phyloP scores from a whole-genome alignment of 1,140 invertebrate species.

The Cotesia chilonis region DNA sequence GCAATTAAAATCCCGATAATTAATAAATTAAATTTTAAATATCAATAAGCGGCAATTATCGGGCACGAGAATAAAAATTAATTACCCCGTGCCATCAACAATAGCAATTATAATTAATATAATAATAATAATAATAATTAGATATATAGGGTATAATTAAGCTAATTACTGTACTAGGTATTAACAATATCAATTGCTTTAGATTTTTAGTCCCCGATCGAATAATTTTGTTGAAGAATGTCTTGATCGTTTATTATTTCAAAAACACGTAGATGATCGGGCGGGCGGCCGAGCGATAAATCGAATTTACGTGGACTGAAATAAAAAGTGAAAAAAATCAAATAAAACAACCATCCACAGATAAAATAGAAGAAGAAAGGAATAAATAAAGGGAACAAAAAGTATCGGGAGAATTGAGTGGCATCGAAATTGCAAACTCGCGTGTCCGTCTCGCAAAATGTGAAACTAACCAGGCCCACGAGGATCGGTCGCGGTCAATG shows the following conservation, averaged over 20 bases:
- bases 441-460: slow-evolving; percentile 29
- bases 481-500: slow-evolving; percentile 45
- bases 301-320: slow-evolving; percentile 28
- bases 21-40: too few relatives aligned
- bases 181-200: too few relatives aligned
- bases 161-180: too few relatives aligned
- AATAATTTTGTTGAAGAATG: not conserved
- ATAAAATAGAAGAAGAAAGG: slow-evolving; percentile 11
- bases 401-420: not conserved
- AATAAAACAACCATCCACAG: not conserved
- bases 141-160: too few relatives aligned
- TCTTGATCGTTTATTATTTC: not conserved
- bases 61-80: too few relatives aligned
- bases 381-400: not conserved
- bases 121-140: too few relatives aligned
- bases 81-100: too few relatives aligned
- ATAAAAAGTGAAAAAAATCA: slow-evolving; percentile 7
- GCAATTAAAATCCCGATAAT: too few relatives aligned
- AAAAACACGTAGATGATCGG: not conserved
- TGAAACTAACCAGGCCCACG: slow-evolving; percentile 42
- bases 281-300: slow-evolving; percentile 30
- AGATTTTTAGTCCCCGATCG: too few relatives aligned
- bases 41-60: too few relatives aligned
- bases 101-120: too few relatives aligned
- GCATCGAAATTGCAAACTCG: slow-evolving; percentile 25